These are phyloP conservation scores for Drosophila sulfurigaster DNA, from an alignment of 1,140 invertebrate genomes.

Conservation along the genomic window DNA sequence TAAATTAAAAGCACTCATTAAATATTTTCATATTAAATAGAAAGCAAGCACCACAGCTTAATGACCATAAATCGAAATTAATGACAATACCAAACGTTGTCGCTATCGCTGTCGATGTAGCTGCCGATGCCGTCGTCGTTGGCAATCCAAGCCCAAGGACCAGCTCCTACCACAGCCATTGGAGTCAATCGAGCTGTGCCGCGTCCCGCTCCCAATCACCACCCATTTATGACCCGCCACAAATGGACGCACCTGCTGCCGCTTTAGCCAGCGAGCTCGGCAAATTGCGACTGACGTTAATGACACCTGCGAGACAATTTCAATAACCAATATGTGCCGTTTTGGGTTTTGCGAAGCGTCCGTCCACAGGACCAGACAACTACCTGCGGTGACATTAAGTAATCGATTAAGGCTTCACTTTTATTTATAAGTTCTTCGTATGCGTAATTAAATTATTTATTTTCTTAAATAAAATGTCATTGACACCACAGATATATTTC, in stretches of 20 bases:
- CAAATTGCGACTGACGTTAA: slow-evolving; percentile 67
- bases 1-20: slow-evolving; percentile 76
- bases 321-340: slow-evolving; percentile 77
- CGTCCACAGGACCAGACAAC: not conserved
- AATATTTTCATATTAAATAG: slow-evolving; percentile 67
- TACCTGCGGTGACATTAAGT: slow-evolving; percentile 39
- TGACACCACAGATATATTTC: not conserved
- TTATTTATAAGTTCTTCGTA: slow-evolving; percentile 12
- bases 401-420: slow-evolving; percentile 56
- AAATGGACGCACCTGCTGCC: slow-evolving; percentile 74
- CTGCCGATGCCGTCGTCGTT: not conserved
- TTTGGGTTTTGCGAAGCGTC: slow-evolving; percentile 52
- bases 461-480: not conserved
- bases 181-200: slow-evolving; percentile 5
- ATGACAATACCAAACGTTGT: slow-evolving; percentile 63
- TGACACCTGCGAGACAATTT: slow-evolving; percentile 81
- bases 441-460: not conserved
- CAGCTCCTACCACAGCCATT: not conserved
- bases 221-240: slow-evolving; percentile 55
- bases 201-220: slow-evolving; percentile 13
- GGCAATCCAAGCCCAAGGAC: slow-evolving; percentile 9
- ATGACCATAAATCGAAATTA: slow-evolving; percentile 83
- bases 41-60: slow-evolving; percentile 65
- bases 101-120: slow-evolving; percentile 2
- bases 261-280: slow-evolving; percentile 10